Percentiles rank a stretch among this genome's conserved stretches.
Evolutionary conservation across 2,888 invertebrate genomes (phyloP).

Genomic region (Philereme transversata): DNA sequence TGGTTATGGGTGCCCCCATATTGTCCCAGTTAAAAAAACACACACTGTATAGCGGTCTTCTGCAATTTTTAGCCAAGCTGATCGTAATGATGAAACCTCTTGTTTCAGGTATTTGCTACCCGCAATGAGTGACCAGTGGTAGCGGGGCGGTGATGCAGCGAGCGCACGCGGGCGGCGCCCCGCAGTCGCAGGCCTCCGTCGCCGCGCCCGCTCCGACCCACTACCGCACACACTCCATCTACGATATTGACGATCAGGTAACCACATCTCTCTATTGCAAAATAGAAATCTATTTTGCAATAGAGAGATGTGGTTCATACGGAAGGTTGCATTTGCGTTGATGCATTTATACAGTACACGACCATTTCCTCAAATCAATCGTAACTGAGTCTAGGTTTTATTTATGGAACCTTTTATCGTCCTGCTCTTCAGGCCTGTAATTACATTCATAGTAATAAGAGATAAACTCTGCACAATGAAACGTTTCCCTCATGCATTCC

Average conservation of each 20-base stretch:
- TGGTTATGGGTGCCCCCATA: too few species aligned
- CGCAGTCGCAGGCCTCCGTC: conserved; percentile 73
- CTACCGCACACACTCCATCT: conserved; percentile 63
- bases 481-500: conserved; percentile 33
- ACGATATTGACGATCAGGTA: conserved; percentile 82
- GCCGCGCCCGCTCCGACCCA: conserved; percentile 60
- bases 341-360: too few species aligned
- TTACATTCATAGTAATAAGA: conserved; percentile 16
- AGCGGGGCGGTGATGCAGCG: conserved; percentile 82
- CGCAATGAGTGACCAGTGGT: conserved; percentile 72
- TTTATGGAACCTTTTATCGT: conserved; percentile 7
- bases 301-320: too few species aligned
- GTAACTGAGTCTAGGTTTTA: background rate
- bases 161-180: conserved; percentile 75
- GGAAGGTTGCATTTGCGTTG: too few species aligned
- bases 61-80: too few species aligned
- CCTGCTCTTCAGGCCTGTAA: background rate
- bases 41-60: too few species aligned
- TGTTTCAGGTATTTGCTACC: conserved; percentile 50
- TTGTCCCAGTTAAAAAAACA: too few species aligned
- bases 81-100: background rate
- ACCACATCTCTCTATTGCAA: too few species aligned
- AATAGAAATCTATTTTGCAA: too few species aligned
- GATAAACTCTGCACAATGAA: conserved; percentile 11
- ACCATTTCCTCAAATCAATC: too few species aligned